Base-by-base conservation (phyloP, 2,888 invertebrate genomes). In the Drosophila atripex region DNA sequence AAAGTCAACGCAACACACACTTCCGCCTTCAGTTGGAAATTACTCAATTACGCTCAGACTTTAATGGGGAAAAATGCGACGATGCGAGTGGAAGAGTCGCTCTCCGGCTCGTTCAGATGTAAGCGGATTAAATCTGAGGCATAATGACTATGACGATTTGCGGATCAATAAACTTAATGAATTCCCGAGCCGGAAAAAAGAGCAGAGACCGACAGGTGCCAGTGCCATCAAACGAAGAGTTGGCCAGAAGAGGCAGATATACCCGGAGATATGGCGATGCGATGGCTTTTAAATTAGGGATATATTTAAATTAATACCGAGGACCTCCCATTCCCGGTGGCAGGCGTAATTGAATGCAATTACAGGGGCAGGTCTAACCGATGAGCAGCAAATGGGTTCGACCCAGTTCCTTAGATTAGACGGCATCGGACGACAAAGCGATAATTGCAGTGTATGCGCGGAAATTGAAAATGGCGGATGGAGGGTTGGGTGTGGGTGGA, bases 261-360 rank as follows among this genome's bases (percentile, higher is more conserved):
- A 53, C 46, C 16, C 9, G 25, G 38, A 66, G 50, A 35, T 30
- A 51, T 38, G 16, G 21, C 32, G 66, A 32, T 25, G n/a, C 11
- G 28, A 23, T 47, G 14, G 39, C 53, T 86, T 79, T 88, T 76
- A 75, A 88, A 86, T 86, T 74, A 49, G 70, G 53, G 60, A 73
- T 73, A 78, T 79, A 83, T 83, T 77, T 71, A 86, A 74, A 74
- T 77, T 71, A 80, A 84, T 86, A 73, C 66, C 55, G 45, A 21
- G 43, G 30, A 47, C 35, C 41, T 25, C 12, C 16, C 30, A 32
- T 9, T 21, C 59, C 11, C 41, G 65, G 70, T 69, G 78, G 66
- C 68, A 66, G 63, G 80, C 73, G 82, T 85, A 82, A 82, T 87
- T 80, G 86, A 78, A 76, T 78, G 79, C 71, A 88, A 88, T 85